These are phyloP conservation scores for Synergus umbraculus DNA, from an alignment of 2,888 invertebrate species.

Conservation along the genomic window DNA sequence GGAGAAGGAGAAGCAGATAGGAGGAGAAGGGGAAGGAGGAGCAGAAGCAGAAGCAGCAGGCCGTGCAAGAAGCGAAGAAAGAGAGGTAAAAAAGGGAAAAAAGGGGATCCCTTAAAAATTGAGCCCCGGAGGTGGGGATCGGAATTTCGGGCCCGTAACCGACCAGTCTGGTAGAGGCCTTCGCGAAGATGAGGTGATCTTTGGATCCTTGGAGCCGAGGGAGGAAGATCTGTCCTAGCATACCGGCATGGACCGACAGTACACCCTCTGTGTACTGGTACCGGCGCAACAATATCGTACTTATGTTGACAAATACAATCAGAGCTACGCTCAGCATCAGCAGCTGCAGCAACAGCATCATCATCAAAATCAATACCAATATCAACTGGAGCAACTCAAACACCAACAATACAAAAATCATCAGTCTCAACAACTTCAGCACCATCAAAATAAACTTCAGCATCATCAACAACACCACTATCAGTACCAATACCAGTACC, in stretches of 20 bases:
- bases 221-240: constrained; percentile 48
- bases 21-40: constrained; percentile 48
- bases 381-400: constrained; percentile 53
- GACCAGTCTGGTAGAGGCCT: constrained; percentile 77
- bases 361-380: neutral
- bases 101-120: constrained; percentile 76
- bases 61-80: constrained; percentile 56
- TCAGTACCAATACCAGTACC: constrained; percentile 48
- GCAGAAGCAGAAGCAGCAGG: constrained; percentile 27
- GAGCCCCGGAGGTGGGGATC: constrained; percentile 75
- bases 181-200: constrained; percentile 75
- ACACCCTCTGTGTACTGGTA: constrained; percentile 76
- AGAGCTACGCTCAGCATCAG: constrained; percentile 61
- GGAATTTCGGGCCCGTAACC: constrained; percentile 77
- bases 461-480: constrained; percentile 52
- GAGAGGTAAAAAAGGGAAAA: constrained; percentile 65
- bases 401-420: constrained; percentile 50
- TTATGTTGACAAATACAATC: constrained; percentile 71
- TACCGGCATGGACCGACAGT: constrained; percentile 76
- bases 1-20: constrained; percentile 46
- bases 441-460: constrained; percentile 50
- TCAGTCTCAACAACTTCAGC: constrained; percentile 48
- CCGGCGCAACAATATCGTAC: constrained; percentile 76
- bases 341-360: constrained; percentile 54
- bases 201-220: constrained; percentile 53